These are phyloP conservation scores for Pseudeuparius sepicola DNA, from an alignment of 2,888 invertebrate genomes.

Conservation along the genomic window DNA sequence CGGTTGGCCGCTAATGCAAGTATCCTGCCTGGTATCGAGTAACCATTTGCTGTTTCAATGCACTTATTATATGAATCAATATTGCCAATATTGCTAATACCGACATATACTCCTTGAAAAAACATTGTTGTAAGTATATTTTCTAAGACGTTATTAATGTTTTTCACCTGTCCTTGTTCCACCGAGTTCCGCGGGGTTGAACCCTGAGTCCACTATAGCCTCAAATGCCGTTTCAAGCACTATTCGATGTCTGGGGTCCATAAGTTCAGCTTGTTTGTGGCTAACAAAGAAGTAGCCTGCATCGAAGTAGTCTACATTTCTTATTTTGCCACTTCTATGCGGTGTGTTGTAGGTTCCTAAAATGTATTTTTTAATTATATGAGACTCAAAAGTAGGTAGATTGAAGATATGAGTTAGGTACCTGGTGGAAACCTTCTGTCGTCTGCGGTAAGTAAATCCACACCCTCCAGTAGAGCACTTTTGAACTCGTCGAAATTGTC, in stretches of 20 bases:
- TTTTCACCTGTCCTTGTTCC: conserved; percentile 25
- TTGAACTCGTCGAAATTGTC: conserved; percentile 48
- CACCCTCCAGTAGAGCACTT: conserved; percentile 44
- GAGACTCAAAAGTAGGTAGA: background rate
- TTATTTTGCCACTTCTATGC: conserved; percentile 20
- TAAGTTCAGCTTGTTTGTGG: conserved; percentile 24
- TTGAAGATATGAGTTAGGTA: conserved; percentile 5
- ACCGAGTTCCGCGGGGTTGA: conserved; percentile 25
- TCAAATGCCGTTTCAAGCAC: conserved; percentile 26
- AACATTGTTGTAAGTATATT: too few species aligned
- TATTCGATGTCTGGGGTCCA: conserved; percentile 27
- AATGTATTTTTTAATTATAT: conserved; percentile 1
- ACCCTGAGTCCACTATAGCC: conserved; percentile 28
- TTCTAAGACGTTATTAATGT: too few species aligned
- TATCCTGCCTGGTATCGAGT: conserved; percentile 19
- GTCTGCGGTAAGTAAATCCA: conserved; percentile 64
- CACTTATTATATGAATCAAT: conserved; percentile 11
- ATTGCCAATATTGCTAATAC: conserved; percentile 12
- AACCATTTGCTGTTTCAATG: conserved; percentile 18
- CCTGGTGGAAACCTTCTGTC: conserved; percentile 60
- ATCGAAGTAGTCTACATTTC: conserved; percentile 27
- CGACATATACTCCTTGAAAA: conserved; percentile 24
- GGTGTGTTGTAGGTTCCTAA: conserved; percentile 16
- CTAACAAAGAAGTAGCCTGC: conserved; percentile 26
- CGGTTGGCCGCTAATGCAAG: conserved; percentile 22